These are phyloP conservation scores for Carollia perspicillata DNA, from an alignment of 2,113 vertebrate species.

Conservation along the genomic window DNA sequence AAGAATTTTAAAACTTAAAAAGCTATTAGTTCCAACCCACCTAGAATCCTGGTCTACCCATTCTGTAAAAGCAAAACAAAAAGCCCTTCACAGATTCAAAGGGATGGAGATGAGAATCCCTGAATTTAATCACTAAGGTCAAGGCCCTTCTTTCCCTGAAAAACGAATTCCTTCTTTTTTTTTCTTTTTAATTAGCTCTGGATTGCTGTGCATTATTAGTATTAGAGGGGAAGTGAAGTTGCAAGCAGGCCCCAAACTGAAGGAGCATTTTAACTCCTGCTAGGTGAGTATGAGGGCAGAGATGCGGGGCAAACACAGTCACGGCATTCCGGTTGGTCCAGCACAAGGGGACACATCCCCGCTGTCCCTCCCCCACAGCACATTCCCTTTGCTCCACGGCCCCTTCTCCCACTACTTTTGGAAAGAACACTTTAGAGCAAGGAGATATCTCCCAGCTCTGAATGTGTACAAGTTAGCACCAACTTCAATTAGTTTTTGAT, in stretches of 20 bases:
- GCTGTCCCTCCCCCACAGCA: slow-evolving; percentile 70
- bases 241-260: neutral
- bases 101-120: neutral
- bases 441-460: slow-evolving; percentile 47
- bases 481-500: slow-evolving; percentile 54
- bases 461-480: slow-evolving; percentile 73
- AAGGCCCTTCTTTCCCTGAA: neutral
- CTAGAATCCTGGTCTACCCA: neutral
- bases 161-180: neutral
- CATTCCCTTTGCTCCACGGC: slow-evolving; percentile 39
- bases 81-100: neutral
- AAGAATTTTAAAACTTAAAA: slow-evolving; percentile 39
- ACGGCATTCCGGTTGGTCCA: slow-evolving; percentile 60
- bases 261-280: slow-evolving; percentile 41
- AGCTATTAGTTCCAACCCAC: neutral
- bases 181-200: neutral
- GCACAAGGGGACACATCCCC: slow-evolving; percentile 68
- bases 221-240: neutral
- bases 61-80: neutral
- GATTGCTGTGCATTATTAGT: neutral
- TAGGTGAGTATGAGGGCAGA: slow-evolving; percentile 51
- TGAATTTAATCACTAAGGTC: slow-evolving; percentile 22
- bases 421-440: neutral
- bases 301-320: slow-evolving; percentile 63
- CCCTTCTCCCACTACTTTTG: slow-evolving; percentile 50